Conservation (phyloP, 1,140 invertebrate species). For the Apolygus lucorum region DNA sequence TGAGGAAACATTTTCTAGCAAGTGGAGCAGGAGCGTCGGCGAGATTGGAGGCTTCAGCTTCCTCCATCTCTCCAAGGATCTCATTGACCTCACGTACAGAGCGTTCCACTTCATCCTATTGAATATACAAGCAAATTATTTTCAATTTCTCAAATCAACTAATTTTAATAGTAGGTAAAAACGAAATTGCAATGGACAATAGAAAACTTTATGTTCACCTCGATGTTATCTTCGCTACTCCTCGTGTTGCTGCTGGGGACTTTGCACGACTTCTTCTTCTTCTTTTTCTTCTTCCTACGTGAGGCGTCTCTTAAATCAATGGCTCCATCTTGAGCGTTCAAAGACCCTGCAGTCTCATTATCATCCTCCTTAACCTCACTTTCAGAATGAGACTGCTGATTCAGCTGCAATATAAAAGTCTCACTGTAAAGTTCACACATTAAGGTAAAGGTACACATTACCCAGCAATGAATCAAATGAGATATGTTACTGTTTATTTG, state of each 20-base stretch:
- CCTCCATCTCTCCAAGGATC: constrained; percentile 51
- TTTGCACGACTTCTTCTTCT: constrained; percentile 49
- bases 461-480: too few relatives aligned
- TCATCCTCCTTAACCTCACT: constrained; percentile 60
- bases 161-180: too few relatives aligned
- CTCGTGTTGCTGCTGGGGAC: constrained; percentile 42
- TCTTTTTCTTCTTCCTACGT: constrained; percentile 54
- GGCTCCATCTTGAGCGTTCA: constrained; percentile 39
- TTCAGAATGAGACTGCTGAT: constrained; percentile 52
- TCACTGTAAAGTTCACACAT: background rate
- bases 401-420: constrained; percentile 41
- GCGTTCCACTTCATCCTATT: constrained; percentile 64
- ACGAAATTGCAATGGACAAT: too few relatives aligned
- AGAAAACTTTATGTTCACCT: constrained; percentile 38
- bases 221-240: constrained; percentile 52
- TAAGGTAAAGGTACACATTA: background rate
- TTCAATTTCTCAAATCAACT: too few relatives aligned
- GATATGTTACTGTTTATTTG: too few relatives aligned
- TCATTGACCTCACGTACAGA: constrained; percentile 63
- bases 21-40: constrained; percentile 21
- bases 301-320: constrained; percentile 40
- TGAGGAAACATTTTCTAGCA: constrained; percentile 45
- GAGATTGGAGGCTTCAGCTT: background rate
- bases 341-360: constrained; percentile 48
- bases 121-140: too few relatives aligned